A percentile compares a stretch with the other conserved stretches of the same genome.
phyloP scores from a whole-genome alignment of 2,888 invertebrate species.

The Carabus problematicus region DNA sequence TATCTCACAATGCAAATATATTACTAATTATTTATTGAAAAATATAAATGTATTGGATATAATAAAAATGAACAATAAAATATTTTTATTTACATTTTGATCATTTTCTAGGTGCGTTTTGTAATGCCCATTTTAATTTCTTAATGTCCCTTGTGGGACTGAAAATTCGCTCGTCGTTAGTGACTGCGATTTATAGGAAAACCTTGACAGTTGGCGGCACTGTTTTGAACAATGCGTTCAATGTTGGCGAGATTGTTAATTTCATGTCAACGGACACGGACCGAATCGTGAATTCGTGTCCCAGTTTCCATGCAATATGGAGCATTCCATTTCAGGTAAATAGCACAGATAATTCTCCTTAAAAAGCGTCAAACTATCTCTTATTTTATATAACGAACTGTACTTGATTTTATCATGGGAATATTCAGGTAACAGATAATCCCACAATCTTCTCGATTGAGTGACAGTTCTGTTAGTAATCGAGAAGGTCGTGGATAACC shows the following conservation, averaged over 20 bases:
- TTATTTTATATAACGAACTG: too few relatives aligned
- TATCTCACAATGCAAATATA: too few relatives aligned
- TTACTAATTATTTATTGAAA: too few relatives aligned
- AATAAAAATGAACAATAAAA: neutral
- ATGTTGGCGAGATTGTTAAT: conserved; percentile 90
- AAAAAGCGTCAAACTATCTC: neutral
- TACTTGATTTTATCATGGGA: too few relatives aligned
- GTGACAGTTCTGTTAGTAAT: too few relatives aligned
- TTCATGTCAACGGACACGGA: conserved; percentile 97
- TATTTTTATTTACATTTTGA: neutral
- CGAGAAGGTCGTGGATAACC: too few relatives aligned
- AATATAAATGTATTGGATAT: neutral
- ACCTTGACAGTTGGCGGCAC: conserved; percentile 61
- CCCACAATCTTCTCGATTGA: too few relatives aligned
- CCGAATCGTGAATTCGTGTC: conserved; percentile 92
- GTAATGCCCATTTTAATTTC: conserved; percentile 90
- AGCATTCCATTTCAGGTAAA: conserved; percentile 89
- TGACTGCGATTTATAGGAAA: conserved; percentile 83
- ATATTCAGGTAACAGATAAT: too few relatives aligned
- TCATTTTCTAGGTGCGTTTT: conserved; percentile 76
- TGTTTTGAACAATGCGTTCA: conserved; percentile 58
- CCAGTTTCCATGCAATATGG: conserved; percentile 96
- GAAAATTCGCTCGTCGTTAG: conserved; percentile 85
- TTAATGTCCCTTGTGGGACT: conserved; percentile 82
- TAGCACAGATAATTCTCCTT: conserved; percentile 9